phyloP scores from a whole-genome alignment of 1,140 invertebrate genomes.

The Hypsibius dujardini region DNA sequence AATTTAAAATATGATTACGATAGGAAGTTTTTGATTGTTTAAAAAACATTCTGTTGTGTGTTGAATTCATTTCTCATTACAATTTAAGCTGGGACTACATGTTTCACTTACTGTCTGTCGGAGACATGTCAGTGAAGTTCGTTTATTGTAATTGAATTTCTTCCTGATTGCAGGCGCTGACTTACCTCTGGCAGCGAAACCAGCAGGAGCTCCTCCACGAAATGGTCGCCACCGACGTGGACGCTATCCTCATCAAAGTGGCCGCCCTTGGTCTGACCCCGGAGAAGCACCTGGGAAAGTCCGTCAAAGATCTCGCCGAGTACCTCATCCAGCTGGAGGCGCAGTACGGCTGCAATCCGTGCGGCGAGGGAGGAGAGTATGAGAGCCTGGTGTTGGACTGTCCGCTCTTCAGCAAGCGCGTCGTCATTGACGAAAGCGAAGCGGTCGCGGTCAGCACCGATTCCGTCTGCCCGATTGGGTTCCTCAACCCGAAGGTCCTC shows the following conservation, averaged over 20 bases:
- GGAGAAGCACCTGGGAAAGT: slow-evolving; percentile 64
- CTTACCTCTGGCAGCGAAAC: slow-evolving; percentile 82
- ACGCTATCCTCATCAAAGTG: slow-evolving; percentile 91
- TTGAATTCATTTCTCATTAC: no score
- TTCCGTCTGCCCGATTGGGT: slow-evolving; percentile 76
- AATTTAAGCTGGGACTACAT: no score
- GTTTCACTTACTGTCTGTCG: neutral
- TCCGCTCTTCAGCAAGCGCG: slow-evolving; percentile 73
- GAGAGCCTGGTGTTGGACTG: slow-evolving; percentile 94
- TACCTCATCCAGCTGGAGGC: slow-evolving; percentile 69
- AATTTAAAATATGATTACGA: no score
- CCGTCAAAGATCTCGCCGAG: slow-evolving; percentile 60
- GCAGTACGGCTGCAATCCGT: slow-evolving; percentile 89
- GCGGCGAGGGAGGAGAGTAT: slow-evolving; percentile 97
- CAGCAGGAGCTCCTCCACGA: slow-evolving; percentile 84
- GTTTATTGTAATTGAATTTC: no score
- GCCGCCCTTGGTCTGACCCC: slow-evolving; percentile 59
- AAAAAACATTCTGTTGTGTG: no score
- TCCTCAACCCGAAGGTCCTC: slow-evolving; percentile 65
- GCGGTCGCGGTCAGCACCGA: slow-evolving; percentile 70
- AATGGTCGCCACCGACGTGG: slow-evolving; percentile 79
- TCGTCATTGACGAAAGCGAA: slow-evolving; percentile 75
- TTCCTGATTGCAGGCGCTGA: slow-evolving; percentile 50
- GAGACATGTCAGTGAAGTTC: neutral
- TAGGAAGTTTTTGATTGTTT: no score